A percentile compares a stretch with the other conserved stretches of the same genome.
These are phyloP conservation scores for Ceraclea dissimilis DNA, from an alignment of 2,888 invertebrate species.

Conservation along the genomic window DNA sequence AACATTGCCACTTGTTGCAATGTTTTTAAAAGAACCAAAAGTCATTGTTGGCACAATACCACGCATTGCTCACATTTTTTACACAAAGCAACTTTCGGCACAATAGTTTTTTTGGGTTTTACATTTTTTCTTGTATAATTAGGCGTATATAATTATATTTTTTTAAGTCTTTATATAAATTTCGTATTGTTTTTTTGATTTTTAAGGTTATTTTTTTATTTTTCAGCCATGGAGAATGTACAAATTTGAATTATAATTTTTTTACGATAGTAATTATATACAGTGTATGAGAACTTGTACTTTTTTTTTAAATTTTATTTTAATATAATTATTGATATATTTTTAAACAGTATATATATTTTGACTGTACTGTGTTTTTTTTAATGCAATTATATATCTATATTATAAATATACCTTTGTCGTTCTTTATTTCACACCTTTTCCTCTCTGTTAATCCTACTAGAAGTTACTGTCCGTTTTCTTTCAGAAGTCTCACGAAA, in stretches of 20 bases:
- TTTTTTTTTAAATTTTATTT: neutral
- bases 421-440: neutral
- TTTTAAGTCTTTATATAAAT: too few relatives aligned
- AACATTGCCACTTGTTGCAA: too few relatives aligned
- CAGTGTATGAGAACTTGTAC: neutral
- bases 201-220: neutral
- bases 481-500: too few relatives aligned
- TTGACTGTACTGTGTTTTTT: constrained; percentile 1
- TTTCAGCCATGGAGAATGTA: neutral
- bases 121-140: neutral
- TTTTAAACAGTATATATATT: constrained; percentile 1
- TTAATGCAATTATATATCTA: constrained; percentile 1
- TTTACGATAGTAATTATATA: neutral
- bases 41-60: too few relatives aligned
- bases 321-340: neutral
- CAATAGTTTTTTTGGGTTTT: neutral
- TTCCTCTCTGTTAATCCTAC: neutral
- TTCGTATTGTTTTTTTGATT: neutral
- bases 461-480: too few relatives aligned
- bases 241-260: neutral
- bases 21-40: too few relatives aligned
- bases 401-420: neutral
- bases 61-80: too few relatives aligned
- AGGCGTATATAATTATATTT: too few relatives aligned
- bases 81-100: too few relatives aligned